Base-by-base conservation (phyloP, 2,888 invertebrate species). In the Leucophenga montana region DNA sequence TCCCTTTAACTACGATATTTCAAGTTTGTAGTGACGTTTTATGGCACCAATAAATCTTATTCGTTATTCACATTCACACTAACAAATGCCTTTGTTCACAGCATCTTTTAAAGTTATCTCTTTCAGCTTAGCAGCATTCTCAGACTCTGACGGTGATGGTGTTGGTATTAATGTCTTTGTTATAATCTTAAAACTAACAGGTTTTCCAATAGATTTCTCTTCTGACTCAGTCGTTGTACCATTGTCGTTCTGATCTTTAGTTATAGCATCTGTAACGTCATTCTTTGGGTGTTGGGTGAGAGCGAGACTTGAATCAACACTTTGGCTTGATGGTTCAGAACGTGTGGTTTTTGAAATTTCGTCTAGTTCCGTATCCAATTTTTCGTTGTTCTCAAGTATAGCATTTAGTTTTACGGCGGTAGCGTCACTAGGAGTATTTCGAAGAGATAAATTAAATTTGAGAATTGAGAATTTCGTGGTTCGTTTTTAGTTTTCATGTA, bases 161-260 rank as follows among this genome's bases (percentile, higher is more conserved):
- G 59, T 33, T 8, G 80, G 79, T 18, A 77, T 22, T 67, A 80
- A 75, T 56, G 80, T 82, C 65, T 74, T 78, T 16, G 85, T 85
- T 46, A 86, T 73, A 33, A 86, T 85, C 78, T 83, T 86, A 39
- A 86, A 72, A 46, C 81, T 80, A 67, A 85, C 80, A n/a, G 82
- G 78, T 78, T 82, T 83, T 72, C 82, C 82, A 57, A 61, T 59
- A 0, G 46, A 66, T 64, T 69, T 64, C 14, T 11, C 22, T n/a
- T n/a, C 18, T 33, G 4, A 13, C 5, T 65, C 48, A n/a, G 48
- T 27, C 48, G 16, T n/a, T 53, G 18, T 5, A 6, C 6, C 6
- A 50, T 53, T 20, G n/a, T 53, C 50, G 62, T 11, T 44, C 48
- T 50, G 9, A 5, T n/a, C 50, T 50, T 56, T n/a, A 13, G n/a